phyloP scores from a whole-genome alignment of 1,140 invertebrate species.

The Bursaphelenchus mucronatus region DNA sequence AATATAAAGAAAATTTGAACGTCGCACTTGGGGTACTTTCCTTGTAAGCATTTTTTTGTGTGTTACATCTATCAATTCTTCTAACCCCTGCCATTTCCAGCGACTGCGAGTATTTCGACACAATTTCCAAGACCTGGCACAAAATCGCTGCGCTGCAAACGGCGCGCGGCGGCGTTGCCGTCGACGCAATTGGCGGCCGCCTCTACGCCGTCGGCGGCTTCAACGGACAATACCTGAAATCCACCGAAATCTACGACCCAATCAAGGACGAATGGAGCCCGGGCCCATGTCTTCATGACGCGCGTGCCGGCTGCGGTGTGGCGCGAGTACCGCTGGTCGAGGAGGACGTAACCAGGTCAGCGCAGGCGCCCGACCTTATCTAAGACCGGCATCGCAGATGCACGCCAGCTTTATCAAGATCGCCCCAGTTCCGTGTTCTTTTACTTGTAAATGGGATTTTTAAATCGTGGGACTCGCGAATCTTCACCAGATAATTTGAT shows the following conservation, averaged over 20 bases:
- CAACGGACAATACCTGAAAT: conserved; percentile 10
- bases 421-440: too few relatives aligned
- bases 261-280: not conserved
- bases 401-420: too few relatives aligned
- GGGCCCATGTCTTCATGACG: not conserved
- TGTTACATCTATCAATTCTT: too few relatives aligned
- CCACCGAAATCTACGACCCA: conserved; percentile 9
- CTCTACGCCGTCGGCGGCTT: conserved; percentile 9
- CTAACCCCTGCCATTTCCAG: not conserved
- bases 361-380: too few relatives aligned
- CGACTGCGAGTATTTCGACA: conserved; percentile 7
- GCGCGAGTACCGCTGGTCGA: not conserved
- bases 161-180: not conserved
- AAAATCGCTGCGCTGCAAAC: not conserved
- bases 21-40: too few relatives aligned
- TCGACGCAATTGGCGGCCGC: conserved; percentile 2
- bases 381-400: too few relatives aligned
- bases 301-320: conserved; percentile 5
- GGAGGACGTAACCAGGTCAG: not conserved
- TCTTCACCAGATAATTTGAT: too few relatives aligned
- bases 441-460: too few relatives aligned
- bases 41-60: too few relatives aligned
- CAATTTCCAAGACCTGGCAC: not conserved
- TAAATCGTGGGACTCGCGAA: too few relatives aligned
- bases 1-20: too few relatives aligned